phyloP scores from a whole-genome alignment of 1,140 invertebrate species.

The Harlomillsia oculata region DNA sequence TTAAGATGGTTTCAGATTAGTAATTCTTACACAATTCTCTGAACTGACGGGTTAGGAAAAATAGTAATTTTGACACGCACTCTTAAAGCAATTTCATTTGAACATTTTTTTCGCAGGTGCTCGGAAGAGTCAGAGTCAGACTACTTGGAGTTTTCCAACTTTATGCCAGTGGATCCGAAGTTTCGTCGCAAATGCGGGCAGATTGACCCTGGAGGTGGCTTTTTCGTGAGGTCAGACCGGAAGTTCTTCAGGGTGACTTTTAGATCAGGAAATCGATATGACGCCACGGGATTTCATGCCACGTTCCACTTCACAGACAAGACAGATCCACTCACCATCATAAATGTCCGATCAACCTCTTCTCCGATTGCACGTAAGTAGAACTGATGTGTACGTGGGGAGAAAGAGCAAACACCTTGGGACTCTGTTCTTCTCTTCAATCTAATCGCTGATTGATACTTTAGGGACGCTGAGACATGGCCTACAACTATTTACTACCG shows the following conservation, averaged over 20 bases:
- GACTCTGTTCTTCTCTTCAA: no score
- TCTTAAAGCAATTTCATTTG: no score
- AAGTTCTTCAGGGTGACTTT: constrained; percentile 91
- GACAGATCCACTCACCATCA: constrained; percentile 16
- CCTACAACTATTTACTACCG: no score
- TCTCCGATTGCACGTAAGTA: no score
- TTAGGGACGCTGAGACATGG: no score
- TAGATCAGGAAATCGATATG: constrained; percentile 72
- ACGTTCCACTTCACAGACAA: constrained; percentile 65
- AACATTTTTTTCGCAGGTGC: no score
- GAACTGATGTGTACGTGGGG: no score
- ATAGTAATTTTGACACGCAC: no score
- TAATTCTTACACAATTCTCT: no score
- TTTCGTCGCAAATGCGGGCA: constrained; percentile 80
- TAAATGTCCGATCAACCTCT: constrained; percentile 19
- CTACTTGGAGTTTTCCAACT: constrained; percentile 93
- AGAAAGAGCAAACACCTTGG: no score
- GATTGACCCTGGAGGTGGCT: constrained; percentile 53
- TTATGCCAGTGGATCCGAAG: constrained; percentile 71
- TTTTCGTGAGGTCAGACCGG: constrained; percentile 61
- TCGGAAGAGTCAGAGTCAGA: constrained; percentile 53
- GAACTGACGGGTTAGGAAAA: not conserved
- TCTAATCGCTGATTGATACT: no score
- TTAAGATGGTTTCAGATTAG: no score
- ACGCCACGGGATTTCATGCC: constrained; percentile 85